phyloP scores from a whole-genome alignment of 2,888 invertebrate genomes.

The Phengaris arion region DNA sequence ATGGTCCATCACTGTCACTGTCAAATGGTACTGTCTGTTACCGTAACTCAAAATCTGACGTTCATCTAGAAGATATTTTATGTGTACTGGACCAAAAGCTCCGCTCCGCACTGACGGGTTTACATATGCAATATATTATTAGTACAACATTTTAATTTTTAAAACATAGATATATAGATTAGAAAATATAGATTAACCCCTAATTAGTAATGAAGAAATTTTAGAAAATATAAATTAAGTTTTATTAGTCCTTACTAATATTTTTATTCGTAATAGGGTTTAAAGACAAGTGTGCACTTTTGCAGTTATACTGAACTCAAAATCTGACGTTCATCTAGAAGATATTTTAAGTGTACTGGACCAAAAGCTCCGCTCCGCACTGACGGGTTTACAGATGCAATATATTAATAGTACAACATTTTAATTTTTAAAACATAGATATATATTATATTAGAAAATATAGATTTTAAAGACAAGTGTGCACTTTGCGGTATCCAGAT shows the following conservation, averaged over 20 bases:
- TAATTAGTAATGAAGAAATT: too few species aligned
- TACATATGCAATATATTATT: background rate
- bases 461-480: background rate
- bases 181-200: too few species aligned
- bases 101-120: background rate
- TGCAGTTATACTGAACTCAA: background rate
- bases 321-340: background rate
- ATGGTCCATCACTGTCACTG: constrained; percentile 66
- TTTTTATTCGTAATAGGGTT: too few species aligned
- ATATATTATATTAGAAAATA: background rate
- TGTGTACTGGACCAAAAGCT: background rate
- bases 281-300: too few species aligned
- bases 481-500: too few species aligned
- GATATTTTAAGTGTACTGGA: background rate
- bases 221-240: too few species aligned
- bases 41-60: background rate
- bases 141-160: too few species aligned
- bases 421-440: too few species aligned
- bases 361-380: background rate
- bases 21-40: constrained; percentile 26
- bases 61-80: background rate
- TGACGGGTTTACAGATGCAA: background rate
- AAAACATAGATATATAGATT: too few species aligned
- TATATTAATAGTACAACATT: background rate
- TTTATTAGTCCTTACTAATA: too few species aligned